Conservation (phyloP, 2,113 vertebrate species). For the Psilopsiagon aurifrons region DNA sequence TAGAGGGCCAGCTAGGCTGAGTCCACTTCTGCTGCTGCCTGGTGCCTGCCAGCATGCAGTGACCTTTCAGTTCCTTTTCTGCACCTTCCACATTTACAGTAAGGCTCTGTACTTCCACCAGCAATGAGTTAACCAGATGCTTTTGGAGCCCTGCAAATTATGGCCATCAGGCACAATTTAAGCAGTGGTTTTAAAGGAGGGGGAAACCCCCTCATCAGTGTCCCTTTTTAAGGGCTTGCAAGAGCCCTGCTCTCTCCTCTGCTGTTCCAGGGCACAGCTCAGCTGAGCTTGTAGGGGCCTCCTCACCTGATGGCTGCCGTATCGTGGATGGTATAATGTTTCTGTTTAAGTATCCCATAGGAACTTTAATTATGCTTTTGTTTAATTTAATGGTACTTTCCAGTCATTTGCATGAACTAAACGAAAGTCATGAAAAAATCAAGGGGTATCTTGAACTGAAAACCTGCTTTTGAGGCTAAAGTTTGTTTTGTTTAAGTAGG, state of each 20-base stretch:
- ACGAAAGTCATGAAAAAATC: background rate
- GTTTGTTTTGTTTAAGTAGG: constrained; percentile 36
- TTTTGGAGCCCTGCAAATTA: background rate
- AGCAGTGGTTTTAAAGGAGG: accelerated
- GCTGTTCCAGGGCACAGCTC: background rate
- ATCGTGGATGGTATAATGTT: background rate
- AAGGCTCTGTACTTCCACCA: background rate
- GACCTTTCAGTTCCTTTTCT: constrained; percentile 35
- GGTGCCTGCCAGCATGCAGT: background rate
- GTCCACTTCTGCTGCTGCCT: background rate
- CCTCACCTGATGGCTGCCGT: accelerated
- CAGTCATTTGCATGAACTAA: background rate
- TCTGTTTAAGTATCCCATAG: background rate
- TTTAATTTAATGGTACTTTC: background rate
- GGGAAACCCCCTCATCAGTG: background rate
- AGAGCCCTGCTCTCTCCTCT: background rate
- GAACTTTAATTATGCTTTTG: background rate
- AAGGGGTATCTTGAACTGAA: background rate
- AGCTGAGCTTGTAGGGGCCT: background rate
- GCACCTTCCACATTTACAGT: background rate
- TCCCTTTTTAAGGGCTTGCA: background rate
- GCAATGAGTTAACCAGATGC: background rate
- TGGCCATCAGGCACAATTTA: background rate
- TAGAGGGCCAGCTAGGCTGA: background rate
- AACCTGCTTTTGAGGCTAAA: background rate